Evolutionary conservation across 2,113 vertebrate genomes (phyloP).

Genomic region (Phalacrocorax aristotelis): DNA sequence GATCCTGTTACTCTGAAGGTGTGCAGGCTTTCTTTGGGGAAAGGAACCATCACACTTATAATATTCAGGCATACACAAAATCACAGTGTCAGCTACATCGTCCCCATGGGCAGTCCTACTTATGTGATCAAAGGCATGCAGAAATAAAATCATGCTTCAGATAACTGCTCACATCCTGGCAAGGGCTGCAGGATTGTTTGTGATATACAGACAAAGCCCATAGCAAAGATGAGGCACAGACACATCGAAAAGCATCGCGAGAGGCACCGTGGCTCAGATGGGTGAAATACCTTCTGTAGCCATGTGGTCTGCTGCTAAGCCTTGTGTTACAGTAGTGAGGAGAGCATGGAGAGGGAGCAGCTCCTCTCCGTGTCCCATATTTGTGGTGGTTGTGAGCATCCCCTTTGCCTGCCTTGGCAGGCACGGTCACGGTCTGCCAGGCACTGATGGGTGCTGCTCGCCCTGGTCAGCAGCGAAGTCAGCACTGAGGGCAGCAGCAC

Average conservation of each 20-base stretch:
- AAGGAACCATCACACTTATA: background rate
- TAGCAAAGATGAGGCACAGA: background rate
- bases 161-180: background rate
- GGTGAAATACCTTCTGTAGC: background rate
- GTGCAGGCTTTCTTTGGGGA: background rate
- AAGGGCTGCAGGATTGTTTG: background rate
- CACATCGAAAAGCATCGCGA: background rate
- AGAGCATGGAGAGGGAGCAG: background rate
- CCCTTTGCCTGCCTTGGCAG: background rate
- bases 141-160: background rate
- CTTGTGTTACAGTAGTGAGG: background rate
- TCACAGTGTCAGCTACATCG: background rate
- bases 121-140: background rate
- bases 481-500: fast-evolving
- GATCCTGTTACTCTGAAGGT: background rate
- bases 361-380: fast-evolving
- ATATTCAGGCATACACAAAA: background rate
- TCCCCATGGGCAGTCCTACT: background rate
- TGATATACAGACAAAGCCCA: background rate
- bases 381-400: background rate
- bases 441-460: background rate
- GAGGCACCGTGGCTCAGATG: background rate
- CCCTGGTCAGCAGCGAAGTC: background rate
- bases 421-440: background rate
- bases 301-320: background rate